phyloP scores from a whole-genome alignment of 2,888 invertebrate genomes.

The Stegophylla sp. region DNA sequence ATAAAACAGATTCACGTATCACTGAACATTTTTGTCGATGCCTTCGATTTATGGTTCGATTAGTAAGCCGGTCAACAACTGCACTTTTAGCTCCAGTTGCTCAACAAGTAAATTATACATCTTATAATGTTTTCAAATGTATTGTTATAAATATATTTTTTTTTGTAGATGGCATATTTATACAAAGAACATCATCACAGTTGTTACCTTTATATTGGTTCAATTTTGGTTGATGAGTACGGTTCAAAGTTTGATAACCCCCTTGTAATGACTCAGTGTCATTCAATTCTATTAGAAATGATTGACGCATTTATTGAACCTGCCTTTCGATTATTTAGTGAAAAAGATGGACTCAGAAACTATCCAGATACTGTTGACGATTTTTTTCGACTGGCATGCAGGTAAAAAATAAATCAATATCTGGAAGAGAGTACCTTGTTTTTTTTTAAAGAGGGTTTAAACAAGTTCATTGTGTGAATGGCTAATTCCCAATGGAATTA shows the following conservation, averaged over 20 bases:
- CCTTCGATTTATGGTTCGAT: constrained; percentile 86
- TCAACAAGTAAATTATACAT: constrained; percentile 70
- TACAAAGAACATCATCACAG: constrained; percentile 84
- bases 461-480: too few species aligned
- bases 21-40: constrained; percentile 93
- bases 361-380: constrained; percentile 99
- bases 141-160: neutral
- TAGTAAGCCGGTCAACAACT: constrained; percentile 79
- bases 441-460: too few species aligned
- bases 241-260: constrained; percentile 67
- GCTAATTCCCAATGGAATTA: too few species aligned
- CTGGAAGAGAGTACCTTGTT: too few species aligned
- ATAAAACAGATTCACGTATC: constrained; percentile 80
- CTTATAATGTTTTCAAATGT: neutral
- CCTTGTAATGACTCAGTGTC: constrained; percentile 66
- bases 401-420: too few species aligned
- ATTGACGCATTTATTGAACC: constrained; percentile 82
- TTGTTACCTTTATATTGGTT: constrained; percentile 88
- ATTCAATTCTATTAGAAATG: constrained; percentile 83
- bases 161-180: constrained; percentile 72
- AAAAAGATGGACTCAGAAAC: constrained; percentile 77
- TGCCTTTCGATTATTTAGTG: constrained; percentile 81
- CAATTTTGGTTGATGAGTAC: constrained; percentile 89
- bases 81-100: constrained; percentile 82
- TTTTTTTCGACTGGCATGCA: constrained; percentile 83